These are phyloP conservation scores for Endomychus coccineus DNA, from an alignment of 2,888 invertebrate species.

Conservation along the genomic window DNA sequence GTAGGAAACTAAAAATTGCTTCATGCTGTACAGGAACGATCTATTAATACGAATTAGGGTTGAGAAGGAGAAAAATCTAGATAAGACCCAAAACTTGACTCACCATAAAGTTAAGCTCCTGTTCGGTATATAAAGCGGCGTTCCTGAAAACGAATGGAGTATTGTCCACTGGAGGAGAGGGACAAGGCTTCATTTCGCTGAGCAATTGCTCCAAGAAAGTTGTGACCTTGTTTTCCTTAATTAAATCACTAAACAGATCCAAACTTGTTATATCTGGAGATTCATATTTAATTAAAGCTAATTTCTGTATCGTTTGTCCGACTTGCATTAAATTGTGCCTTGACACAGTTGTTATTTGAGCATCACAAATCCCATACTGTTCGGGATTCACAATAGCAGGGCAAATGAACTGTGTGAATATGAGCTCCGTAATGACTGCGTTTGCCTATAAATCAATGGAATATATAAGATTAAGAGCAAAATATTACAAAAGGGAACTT, in stretches of 20 bases:
- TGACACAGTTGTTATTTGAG: conserved; percentile 84
- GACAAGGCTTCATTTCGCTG: conserved; percentile 40
- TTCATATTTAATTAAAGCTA: conserved; percentile 80
- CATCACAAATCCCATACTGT: conserved; percentile 87
- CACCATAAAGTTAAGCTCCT: conserved; percentile 57
- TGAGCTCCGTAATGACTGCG: conserved; percentile 78
- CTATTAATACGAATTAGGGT: too few species aligned
- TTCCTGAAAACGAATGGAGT: conserved; percentile 53
- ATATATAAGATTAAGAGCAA: conserved; percentile 9
- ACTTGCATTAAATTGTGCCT: conserved; percentile 85
- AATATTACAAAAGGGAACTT: conserved; percentile 6
- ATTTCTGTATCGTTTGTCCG: conserved; percentile 86
- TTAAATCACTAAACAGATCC: conserved; percentile 72
- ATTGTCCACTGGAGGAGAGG: conserved; percentile 43
- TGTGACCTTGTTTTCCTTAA: conserved; percentile 73
- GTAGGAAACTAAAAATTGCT: too few species aligned
- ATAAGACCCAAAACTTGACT: too few species aligned
- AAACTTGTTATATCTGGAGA: conserved; percentile 63
- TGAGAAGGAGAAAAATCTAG: too few species aligned
- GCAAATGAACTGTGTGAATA: conserved; percentile 90
- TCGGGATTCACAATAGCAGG: conserved; percentile 96
- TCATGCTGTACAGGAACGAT: too few species aligned
- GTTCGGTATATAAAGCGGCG: conserved; percentile 60
- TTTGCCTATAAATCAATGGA: conserved; percentile 39
- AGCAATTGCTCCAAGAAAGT: conserved; percentile 68